Base-by-base conservation (phyloP, 1,140 invertebrate genomes). In the Drosophila kurseongensis region DNA sequence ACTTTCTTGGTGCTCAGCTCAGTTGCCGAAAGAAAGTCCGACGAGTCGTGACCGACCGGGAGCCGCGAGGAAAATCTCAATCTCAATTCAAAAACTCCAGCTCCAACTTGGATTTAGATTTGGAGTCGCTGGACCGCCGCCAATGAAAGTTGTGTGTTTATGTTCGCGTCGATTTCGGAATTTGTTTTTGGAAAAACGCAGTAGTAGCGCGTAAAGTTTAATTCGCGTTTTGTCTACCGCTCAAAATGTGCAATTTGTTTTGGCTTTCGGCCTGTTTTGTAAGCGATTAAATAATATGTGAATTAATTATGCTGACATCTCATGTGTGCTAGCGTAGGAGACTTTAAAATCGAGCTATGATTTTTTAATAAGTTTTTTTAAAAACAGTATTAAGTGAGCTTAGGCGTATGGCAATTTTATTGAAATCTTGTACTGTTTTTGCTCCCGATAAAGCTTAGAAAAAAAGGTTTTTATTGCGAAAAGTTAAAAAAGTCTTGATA, bases 11-110 rank as follows among this genome's bases (percentile, higher is more conserved):
- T 74, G 71, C 65, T 71, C 73, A 75, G 84, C 80, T 91, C 85
- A 91, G 90, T 91, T 85, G 89, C 81, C 81, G 79, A 91, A 91
- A 91, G 90, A 91, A 91, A 91, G 90, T 91, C 90, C 88, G 66
- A 75, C 83, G 63, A 82, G 72, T 82, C 79, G 83, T 76, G 75
- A 86, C 79, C 82, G 76, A 60, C 41, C 76, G 40, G 47, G 51
- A 61, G 52, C 18, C 58, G 52, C 55, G 50, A 47, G 68, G 50
- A 59, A 57, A 58, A 63, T 40, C 58, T 41, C 10, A 47, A 12
- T 29, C 41, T 42, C 16, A 38, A 75, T 57, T 45, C 12, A 60
- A 48, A 38, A 36, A 52, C 32, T 16, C 50, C 29, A 51, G 4
- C 35, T 45, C 42, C 51, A 44, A 27, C 14, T 41, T 54, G 45